These are phyloP conservation scores for Athalia rosae DNA, from an alignment of 2,888 invertebrate genomes.

Conservation along the genomic window DNA sequence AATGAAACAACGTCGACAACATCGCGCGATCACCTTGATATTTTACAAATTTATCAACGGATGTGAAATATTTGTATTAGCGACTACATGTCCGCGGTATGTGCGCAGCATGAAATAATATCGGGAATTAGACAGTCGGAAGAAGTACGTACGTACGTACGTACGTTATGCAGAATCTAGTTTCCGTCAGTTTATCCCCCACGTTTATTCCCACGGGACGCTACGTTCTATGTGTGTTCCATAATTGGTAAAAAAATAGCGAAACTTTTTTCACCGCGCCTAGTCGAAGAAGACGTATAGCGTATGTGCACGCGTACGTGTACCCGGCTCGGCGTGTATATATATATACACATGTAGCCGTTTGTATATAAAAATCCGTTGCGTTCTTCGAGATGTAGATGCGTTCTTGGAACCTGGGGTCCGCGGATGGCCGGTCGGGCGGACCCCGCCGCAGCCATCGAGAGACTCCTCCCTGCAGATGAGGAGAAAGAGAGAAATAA, in stretches of 20 bases:
- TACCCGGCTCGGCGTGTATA: slow-evolving; percentile 42
- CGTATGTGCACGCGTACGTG: background rate
- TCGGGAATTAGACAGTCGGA: background rate
- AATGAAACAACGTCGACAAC: background rate
- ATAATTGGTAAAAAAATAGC: slow-evolving; percentile 60
- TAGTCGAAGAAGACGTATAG: slow-evolving; percentile 43
- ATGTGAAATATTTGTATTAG: background rate
- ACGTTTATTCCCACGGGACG: slow-evolving; percentile 29
- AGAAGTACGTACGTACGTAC: background rate
- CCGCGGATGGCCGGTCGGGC: slow-evolving; percentile 18
- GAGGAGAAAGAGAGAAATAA: slow-evolving; percentile 41
- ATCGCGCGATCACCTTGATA: background rate
- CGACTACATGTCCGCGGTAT: background rate
- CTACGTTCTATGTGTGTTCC: slow-evolving; percentile 1
- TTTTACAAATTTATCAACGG: background rate
- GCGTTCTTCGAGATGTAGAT: slow-evolving; percentile 64
- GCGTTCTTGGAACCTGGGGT: slow-evolving; percentile 59
- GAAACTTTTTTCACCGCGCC: slow-evolving; percentile 47
- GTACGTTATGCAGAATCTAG: slow-evolving; percentile 23
- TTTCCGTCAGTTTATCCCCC: slow-evolving; percentile 12
- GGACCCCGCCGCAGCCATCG: background rate
- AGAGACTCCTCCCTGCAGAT: slow-evolving; percentile 38
- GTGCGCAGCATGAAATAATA: background rate
- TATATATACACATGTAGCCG: background rate
- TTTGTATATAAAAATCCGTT: slow-evolving; percentile 60